Base-by-base conservation (phyloP, 1,140 invertebrate species). In the Drosophila nigromelanica region DNA sequence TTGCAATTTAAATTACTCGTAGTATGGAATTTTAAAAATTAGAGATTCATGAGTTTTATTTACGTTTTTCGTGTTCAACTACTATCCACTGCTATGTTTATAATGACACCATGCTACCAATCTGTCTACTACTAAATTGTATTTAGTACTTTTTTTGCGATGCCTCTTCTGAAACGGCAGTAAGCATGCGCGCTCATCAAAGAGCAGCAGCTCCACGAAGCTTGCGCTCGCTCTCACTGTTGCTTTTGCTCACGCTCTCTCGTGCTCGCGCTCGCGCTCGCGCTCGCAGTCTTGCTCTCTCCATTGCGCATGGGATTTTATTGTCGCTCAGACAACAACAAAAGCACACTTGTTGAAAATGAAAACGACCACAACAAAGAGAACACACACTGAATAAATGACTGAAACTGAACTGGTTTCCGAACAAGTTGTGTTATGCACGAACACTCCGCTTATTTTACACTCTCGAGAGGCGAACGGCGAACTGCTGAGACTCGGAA, bases 271-370 rank as follows among this genome's bases (percentile, higher is more conserved):
- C n/a, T n/a, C n/a, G n/a, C n/a, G n/a, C 27, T 60, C 54, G 37
- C 52, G 21, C 11, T 47, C 56, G 12, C n/a, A n/a, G 5, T 18
- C 21, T 33, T 51, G n/a, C 40, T 40, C 30, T 54, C 30, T 10
- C 10, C 39, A 35, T 27, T 55, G 82, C 81, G 81, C 82, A 89
- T 89, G 74, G 51, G 58, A 58, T 61, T 66, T 18, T 63, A 54
- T 42, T 35, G 47, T 59, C 48, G 60, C 63, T 66, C 63, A 51
- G 43, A 73, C 78, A 82, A 86, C 80, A 87, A 79, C 86, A 90
- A 89, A 89, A 81, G 79, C 89, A 89, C 89, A 90, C 89, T 90
- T 90, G 89, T 90, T 90, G 89, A 90, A 90, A 90, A 83, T 70
- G 80, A 89, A 89, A 90, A 87, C 87, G 80, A 67, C 52, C 68